Conservation (phyloP, 2,113 vertebrate species). For the Acanthisitta chloris region DNA sequence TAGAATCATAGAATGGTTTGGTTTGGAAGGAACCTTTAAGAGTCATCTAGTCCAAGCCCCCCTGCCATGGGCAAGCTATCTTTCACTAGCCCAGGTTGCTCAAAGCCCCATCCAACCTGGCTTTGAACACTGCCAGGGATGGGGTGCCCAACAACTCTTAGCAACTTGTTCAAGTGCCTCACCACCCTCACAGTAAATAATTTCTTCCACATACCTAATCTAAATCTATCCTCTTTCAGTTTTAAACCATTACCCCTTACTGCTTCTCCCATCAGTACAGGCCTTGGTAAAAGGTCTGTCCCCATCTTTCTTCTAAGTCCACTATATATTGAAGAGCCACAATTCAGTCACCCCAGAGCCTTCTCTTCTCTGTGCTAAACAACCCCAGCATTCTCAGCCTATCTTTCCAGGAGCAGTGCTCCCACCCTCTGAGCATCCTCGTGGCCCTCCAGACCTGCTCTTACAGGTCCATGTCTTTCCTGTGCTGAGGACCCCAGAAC, state of each 20-base stretch:
- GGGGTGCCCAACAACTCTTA: background rate
- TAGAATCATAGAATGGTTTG: background rate
- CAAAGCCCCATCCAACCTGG: accelerated
- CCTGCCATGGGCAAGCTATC: background rate
- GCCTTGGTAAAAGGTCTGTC: background rate
- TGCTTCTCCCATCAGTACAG: background rate
- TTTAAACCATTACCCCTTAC: background rate
- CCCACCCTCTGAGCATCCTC: background rate
- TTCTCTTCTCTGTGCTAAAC: background rate
- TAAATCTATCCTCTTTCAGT: background rate
- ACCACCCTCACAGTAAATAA: background rate
- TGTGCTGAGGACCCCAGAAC: background rate
- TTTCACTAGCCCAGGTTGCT: background rate
- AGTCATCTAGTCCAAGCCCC: background rate
- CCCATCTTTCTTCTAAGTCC: background rate
- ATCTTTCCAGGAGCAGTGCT: background rate
- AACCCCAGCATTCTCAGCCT: background rate
- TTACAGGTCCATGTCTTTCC: background rate
- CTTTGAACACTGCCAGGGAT: background rate
- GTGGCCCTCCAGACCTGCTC: background rate
- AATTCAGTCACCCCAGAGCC: background rate
- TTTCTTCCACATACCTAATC: background rate
- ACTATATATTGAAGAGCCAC: background rate
- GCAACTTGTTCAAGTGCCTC: background rate
- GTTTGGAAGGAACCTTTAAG: background rate